phyloP scores from a whole-genome alignment of 2,113 vertebrate genomes.

The Delphinus delphis region DNA sequence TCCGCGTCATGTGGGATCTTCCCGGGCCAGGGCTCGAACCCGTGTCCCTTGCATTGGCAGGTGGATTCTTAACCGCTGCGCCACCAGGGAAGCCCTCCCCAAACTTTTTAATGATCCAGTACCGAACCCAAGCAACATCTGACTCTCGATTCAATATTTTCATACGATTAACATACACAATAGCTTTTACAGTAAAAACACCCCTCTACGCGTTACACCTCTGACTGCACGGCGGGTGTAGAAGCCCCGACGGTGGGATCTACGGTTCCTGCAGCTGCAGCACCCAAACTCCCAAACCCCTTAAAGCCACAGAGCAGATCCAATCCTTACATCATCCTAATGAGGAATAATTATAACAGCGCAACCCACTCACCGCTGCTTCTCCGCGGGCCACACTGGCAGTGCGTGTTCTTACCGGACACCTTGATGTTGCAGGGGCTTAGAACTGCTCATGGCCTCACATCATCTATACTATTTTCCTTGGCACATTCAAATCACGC shows the following conservation, averaged over 20 bases:
- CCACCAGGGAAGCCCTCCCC: background rate
- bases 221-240: rapidly evolving
- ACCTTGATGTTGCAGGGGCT: background rate
- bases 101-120: background rate
- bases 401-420: no score
- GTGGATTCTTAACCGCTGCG: no score
- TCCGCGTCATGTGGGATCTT: no score
- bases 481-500: no score
- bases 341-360: rapidly evolving
- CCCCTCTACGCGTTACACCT: rapidly evolving
- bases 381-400: background rate
- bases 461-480: background rate
- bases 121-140: background rate
- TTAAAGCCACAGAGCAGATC: background rate
- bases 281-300: no score
- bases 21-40: no score
- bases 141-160: background rate
- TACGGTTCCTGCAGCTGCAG: background rate
- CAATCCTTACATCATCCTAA: rapidly evolving
- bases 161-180: background rate
- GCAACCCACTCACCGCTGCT: background rate
- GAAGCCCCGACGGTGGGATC: background rate
- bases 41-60: no score
- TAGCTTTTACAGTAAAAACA: no score
- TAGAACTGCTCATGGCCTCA: background rate